Conservation (phyloP, 2,888 invertebrate species). For the Melolontha melolontha region DNA sequence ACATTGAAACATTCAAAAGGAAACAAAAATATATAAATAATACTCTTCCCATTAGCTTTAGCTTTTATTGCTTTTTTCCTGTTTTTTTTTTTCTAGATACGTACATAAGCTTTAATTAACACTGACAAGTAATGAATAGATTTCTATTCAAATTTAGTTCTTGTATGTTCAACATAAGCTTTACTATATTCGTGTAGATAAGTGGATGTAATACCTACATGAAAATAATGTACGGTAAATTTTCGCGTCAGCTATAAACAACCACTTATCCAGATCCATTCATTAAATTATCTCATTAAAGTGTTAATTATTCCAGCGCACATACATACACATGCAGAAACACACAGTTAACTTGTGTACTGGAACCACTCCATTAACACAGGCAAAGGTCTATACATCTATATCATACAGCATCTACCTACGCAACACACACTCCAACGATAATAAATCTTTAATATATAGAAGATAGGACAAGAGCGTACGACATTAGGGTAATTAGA, state of each 20-base stretch:
- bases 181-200: not conserved
- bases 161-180: too few species aligned
- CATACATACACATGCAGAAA: conserved; percentile 12
- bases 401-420: conserved; percentile 8
- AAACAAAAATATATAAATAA: too few species aligned
- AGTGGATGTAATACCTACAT: not conserved
- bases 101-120: too few species aligned
- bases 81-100: too few species aligned
- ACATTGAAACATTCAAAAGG: too few species aligned
- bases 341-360: conserved; percentile 19
- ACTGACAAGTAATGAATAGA: too few species aligned
- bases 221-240: conserved; percentile 15
- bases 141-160: too few species aligned
- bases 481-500: conserved; percentile 39
- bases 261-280: conserved; percentile 33
- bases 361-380: conserved; percentile 25
- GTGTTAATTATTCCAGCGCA: conserved; percentile 15
- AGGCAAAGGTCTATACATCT: conserved; percentile 26
- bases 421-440: conserved; percentile 11
- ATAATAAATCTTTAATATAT: conserved; percentile 38
- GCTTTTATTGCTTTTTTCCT: too few species aligned
- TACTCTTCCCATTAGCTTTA: too few species aligned
- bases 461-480: conserved; percentile 23
- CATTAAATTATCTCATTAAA: conserved; percentile 36
- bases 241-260: conserved; percentile 17